Base-by-base conservation (phyloP, 2,888 invertebrate genomes). In the Caradrina clavipalpis region DNA sequence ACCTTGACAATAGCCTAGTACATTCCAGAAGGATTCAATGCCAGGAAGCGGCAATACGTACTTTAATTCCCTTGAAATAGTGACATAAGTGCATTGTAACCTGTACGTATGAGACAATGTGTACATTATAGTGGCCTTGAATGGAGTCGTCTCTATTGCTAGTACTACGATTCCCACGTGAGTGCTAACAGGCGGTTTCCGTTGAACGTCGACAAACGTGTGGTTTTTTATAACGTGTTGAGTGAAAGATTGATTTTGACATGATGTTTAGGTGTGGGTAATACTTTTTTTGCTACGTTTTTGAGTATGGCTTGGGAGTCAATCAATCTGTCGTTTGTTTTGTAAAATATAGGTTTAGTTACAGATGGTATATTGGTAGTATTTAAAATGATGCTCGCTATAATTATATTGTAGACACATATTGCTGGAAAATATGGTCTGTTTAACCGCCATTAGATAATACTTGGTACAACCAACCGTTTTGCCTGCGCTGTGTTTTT, bases 141-240 rank as follows among this genome's bases (percentile, higher is more conserved):
- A 56, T 47, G 13, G 51, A 69, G 71, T 66, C 39, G 26, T 66
- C 65, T 69, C 53, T 62, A 55, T 66, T 49, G 21, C 63, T 71
- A 73, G 63, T 82, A 73, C 67, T 75, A 80, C 69, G 13, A 39
- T 56, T 71, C 80, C 69, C 80, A 78, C 78, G 71, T 78, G 74
- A 76, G 31, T 57, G 63, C 59, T 83, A 83, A 83, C 78, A 49
- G 54, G 49, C 8, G 62, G 73, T 67, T 79, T 82, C 82, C 82
- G 81, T 50, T 71, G 45, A 45, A 56, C 49, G 53, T 67, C 57
- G 56, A 66, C 63, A 63, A 63, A 60, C 62, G 67, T 63, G 42
- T 45, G 64, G 63, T 72, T 78, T 70, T 78, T 75, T 68, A 71
- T 22, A 11, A 15, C 47, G 53, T 57, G 31, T 50, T 56, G 1